Evolutionary conservation across 2,888 invertebrate species (phyloP).

Genomic region (Melanotus villosus): DNA sequence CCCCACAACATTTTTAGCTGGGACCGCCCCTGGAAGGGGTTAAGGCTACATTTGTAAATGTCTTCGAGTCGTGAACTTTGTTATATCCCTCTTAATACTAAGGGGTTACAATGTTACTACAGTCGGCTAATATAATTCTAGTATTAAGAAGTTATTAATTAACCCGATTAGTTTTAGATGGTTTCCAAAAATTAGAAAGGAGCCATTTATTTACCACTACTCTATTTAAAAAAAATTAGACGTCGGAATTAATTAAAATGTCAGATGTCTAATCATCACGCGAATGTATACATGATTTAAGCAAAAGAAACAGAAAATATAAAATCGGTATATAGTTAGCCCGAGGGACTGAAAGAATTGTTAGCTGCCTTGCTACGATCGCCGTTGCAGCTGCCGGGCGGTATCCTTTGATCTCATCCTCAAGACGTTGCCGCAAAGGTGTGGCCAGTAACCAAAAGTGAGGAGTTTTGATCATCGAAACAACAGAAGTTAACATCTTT

Average conservation of each 20-base stretch:
- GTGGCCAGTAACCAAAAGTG: slow-evolving; percentile 20
- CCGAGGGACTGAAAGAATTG: slow-evolving; percentile 6
- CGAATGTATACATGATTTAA: background rate
- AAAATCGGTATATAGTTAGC: slow-evolving; percentile 9
- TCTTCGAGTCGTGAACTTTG: no score
- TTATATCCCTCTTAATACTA: no score
- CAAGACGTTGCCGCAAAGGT: slow-evolving; percentile 25
- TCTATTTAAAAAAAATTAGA: no score
- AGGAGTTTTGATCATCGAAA: slow-evolving; percentile 14
- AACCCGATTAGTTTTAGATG: no score
- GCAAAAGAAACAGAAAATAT: slow-evolving; percentile 1
- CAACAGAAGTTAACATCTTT: slow-evolving; percentile 6
- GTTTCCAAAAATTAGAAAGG: no score
- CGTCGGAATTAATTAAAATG: background rate
- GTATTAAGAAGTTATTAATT: no score
- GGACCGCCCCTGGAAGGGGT: no score
- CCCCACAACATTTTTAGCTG: no score
- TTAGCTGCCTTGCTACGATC: background rate
- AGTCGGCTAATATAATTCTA: no score
- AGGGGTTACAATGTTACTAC: no score
- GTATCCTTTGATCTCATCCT: slow-evolving; percentile 16
- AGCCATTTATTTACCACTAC: no score
- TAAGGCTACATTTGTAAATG: no score
- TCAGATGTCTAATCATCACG: background rate
- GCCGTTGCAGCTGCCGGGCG: slow-evolving; percentile 15